Conservation (phyloP, 2,888 invertebrate species). For the Amiota mariae region DNA sequence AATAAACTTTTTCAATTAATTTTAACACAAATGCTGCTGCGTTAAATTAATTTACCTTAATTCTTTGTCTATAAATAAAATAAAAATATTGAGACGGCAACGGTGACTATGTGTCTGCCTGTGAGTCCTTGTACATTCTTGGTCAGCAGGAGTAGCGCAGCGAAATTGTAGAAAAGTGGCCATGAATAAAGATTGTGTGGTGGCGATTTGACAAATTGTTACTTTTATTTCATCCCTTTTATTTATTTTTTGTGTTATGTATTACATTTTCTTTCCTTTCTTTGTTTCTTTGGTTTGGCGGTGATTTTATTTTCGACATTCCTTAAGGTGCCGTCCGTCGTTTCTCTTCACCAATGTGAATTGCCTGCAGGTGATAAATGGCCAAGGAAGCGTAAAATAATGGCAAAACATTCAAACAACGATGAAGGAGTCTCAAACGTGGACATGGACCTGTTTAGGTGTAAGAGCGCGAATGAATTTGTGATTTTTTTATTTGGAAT, state of each 20-base stretch:
- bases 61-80: conserved; percentile 30
- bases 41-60: conserved; percentile 53
- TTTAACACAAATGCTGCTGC: conserved; percentile 50
- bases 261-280: background rate
- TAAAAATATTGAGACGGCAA: background rate
- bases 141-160: background rate
- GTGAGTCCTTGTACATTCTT: too few species aligned
- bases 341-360: background rate
- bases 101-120: background rate
- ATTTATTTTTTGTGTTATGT: background rate
- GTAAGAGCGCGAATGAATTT: background rate
- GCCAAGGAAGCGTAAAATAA: conserved; percentile 60
- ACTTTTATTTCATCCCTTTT: conserved; percentile 47
- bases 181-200: conserved; percentile 52
- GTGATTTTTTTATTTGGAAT: background rate
- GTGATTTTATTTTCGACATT: conserved; percentile 11
- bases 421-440: background rate
- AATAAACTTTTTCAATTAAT: conserved; percentile 63
- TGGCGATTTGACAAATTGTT: conserved; percentile 64
- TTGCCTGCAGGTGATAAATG: conserved; percentile 63
- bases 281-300: background rate
- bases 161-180: conserved; percentile 15
- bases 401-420: conserved; percentile 55
- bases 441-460: too few species aligned
- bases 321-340: background rate